A percentile compares a stretch with the other conserved stretches of the same genome.
These are phyloP conservation scores for Gouania willdenowi DNA, from an alignment of 2,797 vertebrate species.

Conservation along the genomic window DNA sequence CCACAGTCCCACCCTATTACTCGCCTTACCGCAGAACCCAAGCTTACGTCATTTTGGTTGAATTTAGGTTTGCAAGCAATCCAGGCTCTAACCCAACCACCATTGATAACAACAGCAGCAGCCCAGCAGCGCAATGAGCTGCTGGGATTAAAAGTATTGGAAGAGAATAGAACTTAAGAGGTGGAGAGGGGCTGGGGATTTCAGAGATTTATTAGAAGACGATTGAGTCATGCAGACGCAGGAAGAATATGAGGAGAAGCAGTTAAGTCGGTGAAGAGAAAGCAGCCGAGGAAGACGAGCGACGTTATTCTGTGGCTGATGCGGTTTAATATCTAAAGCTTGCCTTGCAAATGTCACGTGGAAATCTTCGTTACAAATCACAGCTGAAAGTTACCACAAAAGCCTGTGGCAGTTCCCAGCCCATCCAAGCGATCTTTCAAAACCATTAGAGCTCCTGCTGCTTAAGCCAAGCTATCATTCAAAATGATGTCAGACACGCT, in stretches of 20 bases:
- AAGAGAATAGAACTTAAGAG: constrained; percentile 8
- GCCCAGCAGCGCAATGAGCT: constrained; percentile 21
- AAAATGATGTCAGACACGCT: constrained; percentile 5
- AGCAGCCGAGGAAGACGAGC: constrained; percentile 47
- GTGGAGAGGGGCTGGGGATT: background rate
- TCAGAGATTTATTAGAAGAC: constrained; percentile 10
- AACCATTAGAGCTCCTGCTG: constrained; percentile 17
- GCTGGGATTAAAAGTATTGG: constrained; percentile 4
- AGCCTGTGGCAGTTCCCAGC: constrained; percentile 26
- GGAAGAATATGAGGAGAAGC: background rate
- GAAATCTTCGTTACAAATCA: constrained; percentile 62
- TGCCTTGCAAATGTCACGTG: constrained; percentile 61
- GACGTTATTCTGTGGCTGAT: constrained; percentile 45
- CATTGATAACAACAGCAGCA: constrained; percentile 47
- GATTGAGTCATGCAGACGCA: constrained; percentile 25
- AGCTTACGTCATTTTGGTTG: constrained; percentile 65
- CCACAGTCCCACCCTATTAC: constrained; percentile 58
- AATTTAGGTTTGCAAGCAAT: constrained; percentile 41
- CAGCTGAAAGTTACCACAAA: constrained; percentile 49
- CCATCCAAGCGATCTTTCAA: constrained; percentile 36
- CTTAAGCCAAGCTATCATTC: constrained; percentile 18
- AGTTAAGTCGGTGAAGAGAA: constrained; percentile 16
- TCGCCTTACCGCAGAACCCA: constrained; percentile 60
- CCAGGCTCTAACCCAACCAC: constrained; percentile 46
- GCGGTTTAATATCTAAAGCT: constrained; percentile 56